Percentiles rank a stretch among this genome's conserved stretches.
These are phyloP conservation scores for Siniperca chuatsi DNA, from an alignment of 2,113 vertebrate genomes.

Conservation along the genomic window DNA sequence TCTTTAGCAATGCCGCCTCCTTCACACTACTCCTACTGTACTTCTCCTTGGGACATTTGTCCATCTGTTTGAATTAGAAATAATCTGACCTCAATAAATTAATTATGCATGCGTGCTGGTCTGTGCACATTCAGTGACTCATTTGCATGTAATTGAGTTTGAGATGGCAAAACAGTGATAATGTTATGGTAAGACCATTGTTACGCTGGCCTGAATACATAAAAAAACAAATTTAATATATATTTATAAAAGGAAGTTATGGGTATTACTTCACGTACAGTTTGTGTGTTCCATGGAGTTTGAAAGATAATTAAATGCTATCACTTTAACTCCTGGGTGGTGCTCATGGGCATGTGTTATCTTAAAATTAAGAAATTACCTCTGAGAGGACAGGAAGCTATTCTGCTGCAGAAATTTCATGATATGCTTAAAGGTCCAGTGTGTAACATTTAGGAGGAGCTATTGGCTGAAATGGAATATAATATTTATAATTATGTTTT, in stretches of 20 bases:
- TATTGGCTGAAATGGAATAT: no score
- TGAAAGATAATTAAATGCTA: not conserved
- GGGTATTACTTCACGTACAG: not conserved
- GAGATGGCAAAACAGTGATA: not conserved
- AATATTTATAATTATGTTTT: no score
- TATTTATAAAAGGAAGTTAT: not conserved
- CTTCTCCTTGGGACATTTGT: constrained; percentile 57
- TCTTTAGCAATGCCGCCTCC: constrained; percentile 70
- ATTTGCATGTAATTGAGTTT: constrained; percentile 67
- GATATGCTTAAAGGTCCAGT: not conserved
- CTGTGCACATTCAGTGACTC: constrained; percentile 43
- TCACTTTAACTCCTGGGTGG: not conserved
- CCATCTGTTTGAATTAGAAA: constrained; percentile 43
- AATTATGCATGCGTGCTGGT: constrained; percentile 60
- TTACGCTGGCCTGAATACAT: not conserved
- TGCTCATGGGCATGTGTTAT: not conserved
- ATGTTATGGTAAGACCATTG: constrained; percentile 2
- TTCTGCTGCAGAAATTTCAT: not conserved
- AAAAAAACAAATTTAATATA: not conserved
- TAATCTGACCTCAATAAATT: constrained; percentile 23
- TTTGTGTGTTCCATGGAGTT: not conserved
- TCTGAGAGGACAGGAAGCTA: not conserved
- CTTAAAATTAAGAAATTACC: not conserved
- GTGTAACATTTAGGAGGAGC: no score
- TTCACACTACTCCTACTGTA: constrained; percentile 61